phyloP scores from a whole-genome alignment of 2,888 invertebrate species.

The Cerastoderma edule region DNA sequence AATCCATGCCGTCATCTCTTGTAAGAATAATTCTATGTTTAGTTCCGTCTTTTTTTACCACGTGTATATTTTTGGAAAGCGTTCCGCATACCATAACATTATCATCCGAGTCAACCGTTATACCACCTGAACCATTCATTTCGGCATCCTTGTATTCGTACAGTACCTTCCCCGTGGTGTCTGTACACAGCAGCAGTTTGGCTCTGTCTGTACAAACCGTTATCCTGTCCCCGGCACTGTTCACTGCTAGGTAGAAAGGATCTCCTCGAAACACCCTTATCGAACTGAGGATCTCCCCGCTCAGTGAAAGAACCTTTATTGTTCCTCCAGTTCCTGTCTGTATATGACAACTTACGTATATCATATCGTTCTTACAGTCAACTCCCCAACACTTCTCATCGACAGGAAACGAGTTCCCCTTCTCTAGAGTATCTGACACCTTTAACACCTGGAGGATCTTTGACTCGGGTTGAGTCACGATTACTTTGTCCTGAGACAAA shows the following conservation, averaged over 20 bases:
- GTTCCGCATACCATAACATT: background rate
- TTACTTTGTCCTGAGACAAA: background rate
- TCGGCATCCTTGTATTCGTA: background rate
- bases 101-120: background rate
- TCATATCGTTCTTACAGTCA: background rate
- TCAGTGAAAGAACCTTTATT: background rate
- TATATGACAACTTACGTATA: background rate
- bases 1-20: background rate
- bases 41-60: conserved; percentile 1
- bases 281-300: background rate
- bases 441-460: background rate
- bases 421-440: background rate
- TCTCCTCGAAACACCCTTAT: background rate
- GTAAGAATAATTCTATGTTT: background rate
- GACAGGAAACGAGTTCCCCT: background rate
- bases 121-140: background rate
- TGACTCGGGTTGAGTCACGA: background rate
- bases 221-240: background rate
- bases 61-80: background rate
- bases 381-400: background rate
- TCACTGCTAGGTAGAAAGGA: conserved; percentile 7
- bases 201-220: background rate
- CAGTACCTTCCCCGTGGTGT: background rate
- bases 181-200: background rate
- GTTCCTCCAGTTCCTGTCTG: background rate